Conservation (phyloP, 2,797 vertebrate genomes). For the Sebastolobus altivelis region DNA sequence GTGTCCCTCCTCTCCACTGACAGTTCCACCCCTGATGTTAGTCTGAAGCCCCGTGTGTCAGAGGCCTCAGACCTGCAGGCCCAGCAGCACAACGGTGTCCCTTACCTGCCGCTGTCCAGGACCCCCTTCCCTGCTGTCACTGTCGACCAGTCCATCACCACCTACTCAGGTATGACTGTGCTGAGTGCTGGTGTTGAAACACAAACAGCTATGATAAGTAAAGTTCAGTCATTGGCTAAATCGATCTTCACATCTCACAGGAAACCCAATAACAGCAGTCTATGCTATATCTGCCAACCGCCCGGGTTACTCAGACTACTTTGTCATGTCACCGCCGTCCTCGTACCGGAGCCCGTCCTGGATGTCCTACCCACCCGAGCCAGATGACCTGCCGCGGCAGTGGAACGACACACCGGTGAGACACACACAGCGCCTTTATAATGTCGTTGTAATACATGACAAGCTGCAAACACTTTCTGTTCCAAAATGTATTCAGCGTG, state of each 20-base stretch:
- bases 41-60: conserved; percentile 91
- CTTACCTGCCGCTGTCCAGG: conserved; percentile 89
- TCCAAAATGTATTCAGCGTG: not conserved
- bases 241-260: conserved; percentile 72
- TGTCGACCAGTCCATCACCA: conserved; percentile 92
- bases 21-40: conserved; percentile 96
- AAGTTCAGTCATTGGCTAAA: not conserved
- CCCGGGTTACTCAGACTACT: conserved; percentile 95
- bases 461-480: not conserved
- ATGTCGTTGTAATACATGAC: not conserved
- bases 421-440: not conserved
- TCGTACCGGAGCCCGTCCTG: conserved; percentile 96
- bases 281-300: conserved; percentile 97
- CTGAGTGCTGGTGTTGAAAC: not conserved
- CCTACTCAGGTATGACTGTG: conserved; percentile 91
- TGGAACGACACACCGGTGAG: conserved; percentile 94
- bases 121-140: conserved; percentile 92
- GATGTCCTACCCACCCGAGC: conserved; percentile 96
- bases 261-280: conserved; percentile 96
- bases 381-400: conserved; percentile 91
- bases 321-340: conserved; percentile 93
- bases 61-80: conserved; percentile 91
- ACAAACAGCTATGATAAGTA: not conserved
- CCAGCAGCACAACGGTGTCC: conserved; percentile 89
- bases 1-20: not conserved